These are phyloP conservation scores for Epizoanthus illoricatus DNA, from an alignment of 92 coral and sea anemone genomes.

Conservation along the genomic window DNA sequence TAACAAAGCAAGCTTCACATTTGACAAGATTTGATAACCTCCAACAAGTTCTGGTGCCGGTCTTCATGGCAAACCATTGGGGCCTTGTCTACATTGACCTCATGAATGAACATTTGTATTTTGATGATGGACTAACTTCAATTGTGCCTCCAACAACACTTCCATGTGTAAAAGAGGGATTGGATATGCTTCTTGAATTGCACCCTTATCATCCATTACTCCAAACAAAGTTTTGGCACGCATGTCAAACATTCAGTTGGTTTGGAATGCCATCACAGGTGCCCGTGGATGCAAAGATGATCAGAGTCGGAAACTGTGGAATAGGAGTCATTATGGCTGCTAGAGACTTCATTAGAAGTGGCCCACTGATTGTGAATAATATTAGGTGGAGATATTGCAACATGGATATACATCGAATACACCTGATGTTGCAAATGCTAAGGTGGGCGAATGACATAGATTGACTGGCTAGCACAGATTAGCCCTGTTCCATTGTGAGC, in stretches of 20 bases:
- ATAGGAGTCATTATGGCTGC: constrained; percentile 51
- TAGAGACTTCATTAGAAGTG: constrained; percentile 48
- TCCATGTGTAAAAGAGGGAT: constrained; percentile 21
- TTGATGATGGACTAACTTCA: constrained; percentile 59
- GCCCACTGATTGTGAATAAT: constrained; percentile 38
- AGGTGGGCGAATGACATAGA: no score
- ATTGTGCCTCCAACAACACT: constrained; percentile 25
- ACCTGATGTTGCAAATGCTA: constrained; percentile 46
- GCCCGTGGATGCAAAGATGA: constrained; percentile 31
- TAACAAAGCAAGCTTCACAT: not conserved
- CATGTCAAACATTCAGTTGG: constrained; percentile 13
- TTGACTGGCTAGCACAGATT: no score
- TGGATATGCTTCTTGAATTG: constrained; percentile 26
- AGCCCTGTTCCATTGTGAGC: no score
- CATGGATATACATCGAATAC: constrained; percentile 49
- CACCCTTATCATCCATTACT: constrained; percentile 33
- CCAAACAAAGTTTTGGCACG: constrained; percentile 42
- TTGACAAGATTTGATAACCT: not conserved
- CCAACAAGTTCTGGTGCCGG: constrained; percentile 39
- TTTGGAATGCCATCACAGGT: constrained; percentile 54
- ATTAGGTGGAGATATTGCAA: constrained; percentile 52
- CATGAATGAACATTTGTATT: constrained; percentile 17
- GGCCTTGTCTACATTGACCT: constrained; percentile 44
- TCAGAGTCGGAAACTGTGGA: constrained; percentile 47
- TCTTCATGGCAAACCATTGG: constrained; percentile 53